These are phyloP conservation scores for Sturnira hondurensis DNA, from an alignment of 2,113 vertebrate species.

Conservation along the genomic window DNA sequence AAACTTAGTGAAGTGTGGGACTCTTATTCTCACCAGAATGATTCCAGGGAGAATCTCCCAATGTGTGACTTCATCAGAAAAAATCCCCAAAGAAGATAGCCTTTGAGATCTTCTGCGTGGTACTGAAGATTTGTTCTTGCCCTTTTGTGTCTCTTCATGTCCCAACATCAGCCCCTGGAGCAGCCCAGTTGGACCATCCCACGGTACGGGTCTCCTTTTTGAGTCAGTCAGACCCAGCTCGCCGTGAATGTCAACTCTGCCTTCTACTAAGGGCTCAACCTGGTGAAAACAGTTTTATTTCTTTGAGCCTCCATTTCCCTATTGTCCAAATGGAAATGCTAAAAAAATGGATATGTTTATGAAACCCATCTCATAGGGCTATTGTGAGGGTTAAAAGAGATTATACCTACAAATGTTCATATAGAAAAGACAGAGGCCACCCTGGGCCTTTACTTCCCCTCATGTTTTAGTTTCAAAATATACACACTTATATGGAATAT, in stretches of 20 bases:
- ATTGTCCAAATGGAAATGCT: background rate
- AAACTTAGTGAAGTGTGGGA: background rate
- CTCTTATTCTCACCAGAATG: background rate
- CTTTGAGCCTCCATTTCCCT: background rate
- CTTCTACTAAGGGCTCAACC: background rate
- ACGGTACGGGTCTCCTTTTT: background rate
- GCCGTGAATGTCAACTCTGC: background rate
- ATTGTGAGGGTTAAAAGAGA: background rate
- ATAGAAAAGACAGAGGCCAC: accelerated
- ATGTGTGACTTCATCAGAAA: background rate
- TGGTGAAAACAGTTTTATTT: background rate
- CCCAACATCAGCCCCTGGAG: background rate
- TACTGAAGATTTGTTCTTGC: background rate
- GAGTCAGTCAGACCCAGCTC: background rate
- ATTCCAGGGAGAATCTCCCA: background rate
- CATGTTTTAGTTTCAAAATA: background rate
- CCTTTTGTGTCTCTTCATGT: background rate
- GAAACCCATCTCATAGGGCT: background rate
- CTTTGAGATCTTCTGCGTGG: background rate
- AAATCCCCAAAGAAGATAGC: background rate
- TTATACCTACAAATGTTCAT: background rate
- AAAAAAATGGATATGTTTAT: no score
- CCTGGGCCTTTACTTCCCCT: background rate
- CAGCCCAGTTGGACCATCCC: background rate
- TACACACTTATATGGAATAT: background rate